Evolutionary conservation across 2,113 vertebrate genomes (phyloP), one percentile per base, ranked within the genome.

Genomic region (Boleophthalmus pectinirostris): DNA sequence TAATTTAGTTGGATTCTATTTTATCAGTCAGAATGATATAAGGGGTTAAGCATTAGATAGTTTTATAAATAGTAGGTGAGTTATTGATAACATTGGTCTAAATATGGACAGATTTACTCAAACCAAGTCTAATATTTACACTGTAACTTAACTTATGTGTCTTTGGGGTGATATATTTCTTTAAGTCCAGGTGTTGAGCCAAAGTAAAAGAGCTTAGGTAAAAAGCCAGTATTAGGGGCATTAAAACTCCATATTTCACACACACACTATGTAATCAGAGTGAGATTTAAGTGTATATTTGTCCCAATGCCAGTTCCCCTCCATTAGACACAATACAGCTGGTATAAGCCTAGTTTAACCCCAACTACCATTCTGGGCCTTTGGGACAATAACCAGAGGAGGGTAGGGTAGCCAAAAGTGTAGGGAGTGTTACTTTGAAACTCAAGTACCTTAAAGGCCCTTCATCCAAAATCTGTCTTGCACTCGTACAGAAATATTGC

Each of bases 271-370:
- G 20, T 77, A 69, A 67, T 68, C 56, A 54, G 46, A 45, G 77
- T 77, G 64, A 73, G 66, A 18, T 72, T 61, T 77, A 77, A 81
- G 82, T 82, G 75, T 82, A 23, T 45, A 72, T 80, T 88, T 88
- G 83, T 80, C 74, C 75, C 74, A 29, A 49, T 69, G 86, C 86
- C 83, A 88, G 83, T 88, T 88, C 84, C 79, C 82, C 80, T 85
- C 77, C 81, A 85, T 78, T 38, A 82, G 76, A 72, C 56, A 73
- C 68, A 65, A 54, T 58, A 18, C 72, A 72, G 65, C 66, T 81
- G 78, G 73, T 66, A 82, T 66, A 69, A 69, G 24, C 61, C 66
- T 67, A 47, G 73, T 47, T 53, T 68, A 66, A 84, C 68, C 68
- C 76, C 1, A 33, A 25, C 4, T 1, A 33, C 23, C n/a, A 10